Evolutionary conservation across 2,888 invertebrate genomes (phyloP).

Genomic region (Sinodicranocentrus sp.): DNA sequence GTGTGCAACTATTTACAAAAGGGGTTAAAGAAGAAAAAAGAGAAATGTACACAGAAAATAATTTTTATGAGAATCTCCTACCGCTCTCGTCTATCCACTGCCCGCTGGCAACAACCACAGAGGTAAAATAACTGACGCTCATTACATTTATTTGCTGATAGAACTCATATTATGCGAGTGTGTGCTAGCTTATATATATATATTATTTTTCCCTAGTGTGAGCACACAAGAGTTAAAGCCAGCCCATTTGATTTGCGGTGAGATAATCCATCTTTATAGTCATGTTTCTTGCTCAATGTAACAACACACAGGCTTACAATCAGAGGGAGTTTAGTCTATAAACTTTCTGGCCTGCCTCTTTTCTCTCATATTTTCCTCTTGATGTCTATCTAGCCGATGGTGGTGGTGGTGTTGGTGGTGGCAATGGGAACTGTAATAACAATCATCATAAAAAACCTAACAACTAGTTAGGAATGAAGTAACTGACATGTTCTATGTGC

Average conservation of each 20-base stretch:
- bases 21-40: slow-evolving; percentile 22
- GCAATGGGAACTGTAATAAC: slow-evolving; percentile 40
- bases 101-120: slow-evolving; percentile 34
- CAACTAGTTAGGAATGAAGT: slow-evolving; percentile 49
- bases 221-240: slow-evolving; percentile 47
- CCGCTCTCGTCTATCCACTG: slow-evolving; percentile 27
- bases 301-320: too few species aligned
- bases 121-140: too few species aligned
- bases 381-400: slow-evolving; percentile 43
- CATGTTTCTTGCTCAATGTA: slow-evolving; percentile 53
- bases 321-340: slow-evolving; percentile 27
- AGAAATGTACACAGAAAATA: slow-evolving; percentile 36
- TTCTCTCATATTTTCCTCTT: slow-evolving; percentile 47
- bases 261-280: slow-evolving; percentile 63
- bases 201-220: too few species aligned
- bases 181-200: too few species aligned
- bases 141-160: too few species aligned
- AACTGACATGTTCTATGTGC: too few species aligned
- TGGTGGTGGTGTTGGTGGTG: slow-evolving; percentile 32
- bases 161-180: too few species aligned
- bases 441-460: slow-evolving; percentile 53
- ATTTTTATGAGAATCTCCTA: slow-evolving; percentile 56
- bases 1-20: slow-evolving; percentile 23
- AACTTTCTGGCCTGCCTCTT: slow-evolving; percentile 52
- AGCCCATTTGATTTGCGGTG: slow-evolving; percentile 62